Evolutionary conservation across 2,888 invertebrate genomes (phyloP), one percentile per base, ranked within the genome.

Genomic region (Xestia c-nigrum): DNA sequence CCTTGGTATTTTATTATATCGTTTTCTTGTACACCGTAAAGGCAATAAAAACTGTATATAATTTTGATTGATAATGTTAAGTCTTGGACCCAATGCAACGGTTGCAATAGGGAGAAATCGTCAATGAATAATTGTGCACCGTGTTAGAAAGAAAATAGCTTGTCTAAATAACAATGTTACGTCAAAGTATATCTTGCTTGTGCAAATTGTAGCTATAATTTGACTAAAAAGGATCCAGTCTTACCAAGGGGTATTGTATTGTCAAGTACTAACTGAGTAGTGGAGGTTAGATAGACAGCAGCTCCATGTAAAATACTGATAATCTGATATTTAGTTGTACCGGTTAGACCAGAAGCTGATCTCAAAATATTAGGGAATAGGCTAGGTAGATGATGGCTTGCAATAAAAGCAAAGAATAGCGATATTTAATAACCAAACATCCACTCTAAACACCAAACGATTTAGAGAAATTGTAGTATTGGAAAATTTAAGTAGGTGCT

Each of bases 381-480:
- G 16, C 47, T 50, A 5, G 47, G 47, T 14, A 47, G 47, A 16
- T 47, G 16, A 19, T 50, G 19, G 5, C 21, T 21, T 21, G 7
- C 21, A 9, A 9, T 9, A n/a, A 55, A n/a, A 12, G n/a, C 1
- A 55, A 55, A n/a, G 5, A 55, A 55, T 55, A 52, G 21, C 21
- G 7, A 21, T 21, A 9, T 52, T 52, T 21, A 52, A 52, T 19
- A 55, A 55, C n/a, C 55, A 55, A 47, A 63, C 19, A 24, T 14
- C 2, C 0, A n/a, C 19, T 31, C 6, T 16, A 12, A 71, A 55
- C 7, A 3, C 10, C 46, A 64, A 74, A 74, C 16, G 12, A 43
- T 67, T 78, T 38, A 38, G 21, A 43, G 50, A 65, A 57, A 61
- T 46, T 14, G 12, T 38, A 46, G 59, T 40, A 78, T 70, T 83